Evolutionary conservation across 2,888 invertebrate species (phyloP), one percentile per base, ranked within the genome.

Genomic region (Agriopis leucophaearia): DNA sequence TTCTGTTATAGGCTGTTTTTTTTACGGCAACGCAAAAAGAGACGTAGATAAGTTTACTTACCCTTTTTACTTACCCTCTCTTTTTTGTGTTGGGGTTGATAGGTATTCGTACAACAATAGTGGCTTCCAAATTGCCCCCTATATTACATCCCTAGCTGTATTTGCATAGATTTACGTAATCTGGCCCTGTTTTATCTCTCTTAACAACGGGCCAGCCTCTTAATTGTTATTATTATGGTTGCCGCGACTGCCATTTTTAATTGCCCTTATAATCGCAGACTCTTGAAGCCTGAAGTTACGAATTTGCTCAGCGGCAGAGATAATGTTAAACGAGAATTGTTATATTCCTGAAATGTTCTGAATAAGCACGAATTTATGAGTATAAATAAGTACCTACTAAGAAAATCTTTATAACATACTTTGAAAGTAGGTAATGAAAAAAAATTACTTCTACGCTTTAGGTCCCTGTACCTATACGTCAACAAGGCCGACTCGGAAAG

Each of bases 81-180:
- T 27, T 27, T n/a, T 27, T 27, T 4, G 27, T 27, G 27, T 27
- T 27, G 27, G 27, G 27, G 27, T 44, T 12, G 5, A 18, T 13
- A 13, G 3, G 4, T 8, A 50, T 50, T 50, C 13, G 4, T 12
- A 13, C 50, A 50, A 15, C 15, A 12, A 55, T 13, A 12, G 27
- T 27, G 73, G 72, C 77, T 69, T 77, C 74, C 76, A 82, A 87
- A 89, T 84, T 81, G 80, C 82, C 81, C 27, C 5, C 81, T 62
- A 16, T 7, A 47, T 47, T 16, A 38, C 62, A 68, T 75, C 73
- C 73, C 74, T 73, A 70, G 74, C 77, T 40, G 70, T 81, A 88
- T 88, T 87, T 87, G 84, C 86, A 88, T 86, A 87, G 82, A 86
- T 85, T 84, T 82, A 78, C 79, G 84, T 85, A 86, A 88, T 87